A percentile compares a stretch with the other conserved stretches of the same genome.
Conservation (phyloP, 2,888 invertebrate species). For the Sclerodermus sp. region DNA sequence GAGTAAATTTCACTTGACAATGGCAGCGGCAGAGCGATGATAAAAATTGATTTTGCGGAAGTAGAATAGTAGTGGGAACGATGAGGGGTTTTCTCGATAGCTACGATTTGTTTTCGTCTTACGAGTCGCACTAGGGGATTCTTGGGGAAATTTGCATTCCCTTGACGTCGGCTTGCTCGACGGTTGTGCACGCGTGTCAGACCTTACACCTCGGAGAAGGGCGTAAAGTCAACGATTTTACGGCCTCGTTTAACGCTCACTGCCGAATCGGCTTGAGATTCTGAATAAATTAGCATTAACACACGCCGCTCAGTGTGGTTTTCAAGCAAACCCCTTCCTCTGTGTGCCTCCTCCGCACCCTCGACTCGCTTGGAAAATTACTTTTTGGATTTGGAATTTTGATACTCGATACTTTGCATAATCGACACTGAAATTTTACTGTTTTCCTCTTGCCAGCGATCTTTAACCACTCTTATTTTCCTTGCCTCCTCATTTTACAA, state of each 20-base stretch:
- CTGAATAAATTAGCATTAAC: slow-evolving; percentile 40
- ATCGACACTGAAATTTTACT: no score
- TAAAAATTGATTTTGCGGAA: no score
- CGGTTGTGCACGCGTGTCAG: slow-evolving; percentile 7
- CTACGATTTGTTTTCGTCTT: slow-evolving; percentile 26
- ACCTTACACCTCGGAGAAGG: slow-evolving; percentile 5
- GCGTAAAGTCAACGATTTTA: slow-evolving; percentile 24
- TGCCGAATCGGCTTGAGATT: slow-evolving; percentile 18
- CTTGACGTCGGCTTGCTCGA: slow-evolving; percentile 5
- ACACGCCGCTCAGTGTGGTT: not conserved
- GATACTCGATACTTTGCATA: no score
- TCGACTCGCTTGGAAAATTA: not conserved
- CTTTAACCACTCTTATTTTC: no score
- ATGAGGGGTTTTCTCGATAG: no score
- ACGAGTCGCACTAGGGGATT: slow-evolving; percentile 7
- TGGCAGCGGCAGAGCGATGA: no score
- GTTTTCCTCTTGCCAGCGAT: no score
- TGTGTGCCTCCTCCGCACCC: slow-evolving; percentile 2
- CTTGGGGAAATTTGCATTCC: slow-evolving; percentile 22
- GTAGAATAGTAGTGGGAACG: no score
- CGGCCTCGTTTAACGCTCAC: slow-evolving; percentile 20
- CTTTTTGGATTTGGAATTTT: no score
- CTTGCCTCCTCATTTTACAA: no score
- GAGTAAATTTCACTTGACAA: no score
- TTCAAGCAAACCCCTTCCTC: not conserved